Percentiles rank a stretch among this genome's conserved stretches.
phyloP scores from a whole-genome alignment of 1,140 invertebrate genomes.

The Rhyacophila brunnea region DNA sequence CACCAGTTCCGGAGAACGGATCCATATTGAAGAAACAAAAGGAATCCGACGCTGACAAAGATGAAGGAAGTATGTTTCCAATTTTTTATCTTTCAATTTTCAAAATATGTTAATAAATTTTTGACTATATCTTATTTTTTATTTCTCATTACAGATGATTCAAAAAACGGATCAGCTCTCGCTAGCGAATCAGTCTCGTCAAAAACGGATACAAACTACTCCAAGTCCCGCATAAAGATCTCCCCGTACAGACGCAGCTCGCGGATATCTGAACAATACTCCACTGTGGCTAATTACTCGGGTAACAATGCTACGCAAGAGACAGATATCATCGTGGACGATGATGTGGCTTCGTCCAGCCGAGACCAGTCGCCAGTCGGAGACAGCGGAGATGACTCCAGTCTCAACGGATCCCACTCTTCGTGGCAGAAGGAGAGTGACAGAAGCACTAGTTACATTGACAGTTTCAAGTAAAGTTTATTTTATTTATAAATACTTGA shows the following conservation, averaged over 20 bases:
- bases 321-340: constrained; percentile 17
- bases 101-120: no score
- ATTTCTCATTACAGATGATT: constrained; percentile 35
- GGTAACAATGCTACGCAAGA: constrained; percentile 37
- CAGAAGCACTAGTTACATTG: constrained; percentile 5
- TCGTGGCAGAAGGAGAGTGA: background rate
- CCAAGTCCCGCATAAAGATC: constrained; percentile 49
- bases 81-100: no score
- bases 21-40: constrained; percentile 37
- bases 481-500: background rate
- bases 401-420: no score
- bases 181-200: constrained; percentile 20
- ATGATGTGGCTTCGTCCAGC: constrained; percentile 28
- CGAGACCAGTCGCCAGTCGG: constrained; percentile 8
- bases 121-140: no score
- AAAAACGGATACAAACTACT: constrained; percentile 50
- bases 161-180: constrained; percentile 21
- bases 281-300: constrained; percentile 47
- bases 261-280: constrained; percentile 42
- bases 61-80: constrained; percentile 30
- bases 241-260: constrained; percentile 48
- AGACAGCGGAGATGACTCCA: constrained; percentile 2
- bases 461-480: constrained; percentile 11
- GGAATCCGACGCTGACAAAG: constrained; percentile 38
- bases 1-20: constrained; percentile 41